These are phyloP conservation scores for Camarhynchus parvulus DNA, from an alignment of 2,113 vertebrate species.

Conservation along the genomic window DNA sequence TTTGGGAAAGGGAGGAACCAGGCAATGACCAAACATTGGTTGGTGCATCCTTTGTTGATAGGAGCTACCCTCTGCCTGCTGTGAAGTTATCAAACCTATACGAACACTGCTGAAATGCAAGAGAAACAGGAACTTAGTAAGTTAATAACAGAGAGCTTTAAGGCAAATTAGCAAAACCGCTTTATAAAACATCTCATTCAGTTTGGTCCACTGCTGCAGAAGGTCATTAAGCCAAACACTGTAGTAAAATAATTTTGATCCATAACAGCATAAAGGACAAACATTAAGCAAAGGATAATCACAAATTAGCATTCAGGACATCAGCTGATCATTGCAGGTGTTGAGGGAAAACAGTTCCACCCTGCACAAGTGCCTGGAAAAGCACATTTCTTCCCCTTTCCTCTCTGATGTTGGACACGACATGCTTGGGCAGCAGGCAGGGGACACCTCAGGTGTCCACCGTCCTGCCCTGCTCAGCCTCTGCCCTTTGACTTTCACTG, in stretches of 20 bases:
- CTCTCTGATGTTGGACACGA: fast-evolving
- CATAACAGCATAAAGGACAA: background rate
- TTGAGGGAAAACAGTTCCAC: background rate
- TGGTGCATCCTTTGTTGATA: background rate
- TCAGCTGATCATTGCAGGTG: background rate
- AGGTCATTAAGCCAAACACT: background rate
- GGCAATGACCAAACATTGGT: fast-evolving
- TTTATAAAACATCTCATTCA: background rate
- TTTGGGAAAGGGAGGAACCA: background rate
- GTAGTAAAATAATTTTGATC: background rate
- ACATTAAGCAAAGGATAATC: conserved; percentile 1
- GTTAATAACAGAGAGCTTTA: background rate
- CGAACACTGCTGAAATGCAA: background rate
- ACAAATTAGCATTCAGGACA: conserved; percentile 25
- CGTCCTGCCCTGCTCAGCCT: background rate
- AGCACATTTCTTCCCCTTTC: background rate
- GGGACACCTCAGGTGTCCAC: background rate
- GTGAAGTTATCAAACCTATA: background rate
- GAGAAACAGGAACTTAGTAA: background rate
- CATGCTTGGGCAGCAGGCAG: fast-evolving
- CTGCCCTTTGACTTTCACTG: background rate
- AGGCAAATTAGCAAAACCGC: background rate
- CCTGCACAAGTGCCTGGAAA: background rate
- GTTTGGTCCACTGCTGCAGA: background rate
- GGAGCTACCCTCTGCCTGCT: background rate